Conservation (phyloP, 2,113 vertebrate genomes). For the Gymnobelideus leadbeateri region DNA sequence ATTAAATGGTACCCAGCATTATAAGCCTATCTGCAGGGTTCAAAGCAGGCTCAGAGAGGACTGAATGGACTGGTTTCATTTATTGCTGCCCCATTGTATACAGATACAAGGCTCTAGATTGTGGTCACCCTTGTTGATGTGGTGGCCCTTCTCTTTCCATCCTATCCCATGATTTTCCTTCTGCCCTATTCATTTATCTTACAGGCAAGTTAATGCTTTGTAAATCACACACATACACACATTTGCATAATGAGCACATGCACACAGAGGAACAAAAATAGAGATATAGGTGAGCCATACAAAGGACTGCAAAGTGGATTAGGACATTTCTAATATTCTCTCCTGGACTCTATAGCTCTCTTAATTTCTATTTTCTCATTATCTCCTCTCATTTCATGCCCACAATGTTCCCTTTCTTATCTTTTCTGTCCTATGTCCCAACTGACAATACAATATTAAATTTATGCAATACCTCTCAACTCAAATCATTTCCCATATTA, state of each 20-base stretch:
- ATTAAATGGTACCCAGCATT: not conserved
- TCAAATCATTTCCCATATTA: slow-evolving; percentile 44
- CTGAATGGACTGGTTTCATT: not conserved
- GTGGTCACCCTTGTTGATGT: not conserved
- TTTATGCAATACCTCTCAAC: slow-evolving; percentile 32
- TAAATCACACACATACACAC: not conserved
- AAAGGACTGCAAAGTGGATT: slow-evolving; percentile 20
- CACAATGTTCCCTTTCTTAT: slow-evolving; percentile 29
- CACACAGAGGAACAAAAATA: not conserved
- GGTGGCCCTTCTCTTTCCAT: not conserved
- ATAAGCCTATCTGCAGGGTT: not conserved
- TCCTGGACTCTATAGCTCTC: not conserved
- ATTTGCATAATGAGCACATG: not conserved
- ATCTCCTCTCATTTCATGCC: slow-evolving; percentile 43
- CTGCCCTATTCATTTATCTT: slow-evolving; percentile 11
- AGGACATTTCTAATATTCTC: slow-evolving; percentile 31
- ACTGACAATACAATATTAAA: slow-evolving; percentile 62
- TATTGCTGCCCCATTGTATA: not conserved
- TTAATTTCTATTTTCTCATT: slow-evolving; percentile 50
- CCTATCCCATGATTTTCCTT: not conserved
- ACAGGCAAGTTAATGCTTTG: slow-evolving; percentile 3
- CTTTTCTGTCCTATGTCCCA: not conserved
- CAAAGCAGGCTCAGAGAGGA: not conserved
- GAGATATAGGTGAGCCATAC: not conserved
- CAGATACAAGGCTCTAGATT: not conserved